Percentiles rank a stretch among this genome's conserved stretches.
Evolutionary conservation across 2,888 invertebrate species (phyloP).

Genomic region (Philereme vetulata): DNA sequence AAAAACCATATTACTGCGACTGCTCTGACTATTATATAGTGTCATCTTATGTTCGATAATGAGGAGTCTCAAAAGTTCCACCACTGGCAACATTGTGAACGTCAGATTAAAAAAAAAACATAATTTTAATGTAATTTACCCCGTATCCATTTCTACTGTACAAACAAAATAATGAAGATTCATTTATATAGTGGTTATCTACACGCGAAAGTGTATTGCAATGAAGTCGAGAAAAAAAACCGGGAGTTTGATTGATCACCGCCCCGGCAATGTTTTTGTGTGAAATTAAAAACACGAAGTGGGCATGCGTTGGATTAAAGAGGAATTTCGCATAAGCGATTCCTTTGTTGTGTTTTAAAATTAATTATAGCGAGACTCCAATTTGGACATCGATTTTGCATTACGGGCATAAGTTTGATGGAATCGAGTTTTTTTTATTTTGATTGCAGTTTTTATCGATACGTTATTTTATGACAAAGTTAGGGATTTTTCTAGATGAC

Average conservation of each 20-base stretch:
- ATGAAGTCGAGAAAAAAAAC: constrained; percentile 75
- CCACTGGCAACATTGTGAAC: constrained; percentile 20
- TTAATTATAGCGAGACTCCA: constrained; percentile 53
- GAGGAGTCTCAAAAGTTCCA: constrained; percentile 5
- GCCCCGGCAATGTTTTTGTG: constrained; percentile 75
- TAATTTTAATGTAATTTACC: constrained; percentile 76
- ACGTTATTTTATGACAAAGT: background rate
- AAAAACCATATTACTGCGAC: no score
- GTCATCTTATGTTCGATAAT: no score
- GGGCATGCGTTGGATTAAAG: constrained; percentile 79
- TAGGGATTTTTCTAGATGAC: no score
- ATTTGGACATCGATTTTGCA: constrained; percentile 67
- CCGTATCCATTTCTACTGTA: constrained; percentile 75
- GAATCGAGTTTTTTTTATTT: constrained; percentile 28
- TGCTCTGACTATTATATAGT: no score
- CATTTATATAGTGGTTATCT: constrained; percentile 63
- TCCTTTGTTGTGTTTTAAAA: constrained; percentile 68
- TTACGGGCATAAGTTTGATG: constrained; percentile 54
- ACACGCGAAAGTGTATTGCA: constrained; percentile 75
- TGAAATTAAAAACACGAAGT: constrained; percentile 81
- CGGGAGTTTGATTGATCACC: constrained; percentile 82
- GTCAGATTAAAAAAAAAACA: constrained; percentile 59
- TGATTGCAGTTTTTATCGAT: constrained; percentile 8
- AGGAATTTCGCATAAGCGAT: constrained; percentile 72
- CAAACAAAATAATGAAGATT: constrained; percentile 76